Base-by-base conservation (phyloP, 2,797 vertebrate species). In the Takifugu ocellatus region DNA sequence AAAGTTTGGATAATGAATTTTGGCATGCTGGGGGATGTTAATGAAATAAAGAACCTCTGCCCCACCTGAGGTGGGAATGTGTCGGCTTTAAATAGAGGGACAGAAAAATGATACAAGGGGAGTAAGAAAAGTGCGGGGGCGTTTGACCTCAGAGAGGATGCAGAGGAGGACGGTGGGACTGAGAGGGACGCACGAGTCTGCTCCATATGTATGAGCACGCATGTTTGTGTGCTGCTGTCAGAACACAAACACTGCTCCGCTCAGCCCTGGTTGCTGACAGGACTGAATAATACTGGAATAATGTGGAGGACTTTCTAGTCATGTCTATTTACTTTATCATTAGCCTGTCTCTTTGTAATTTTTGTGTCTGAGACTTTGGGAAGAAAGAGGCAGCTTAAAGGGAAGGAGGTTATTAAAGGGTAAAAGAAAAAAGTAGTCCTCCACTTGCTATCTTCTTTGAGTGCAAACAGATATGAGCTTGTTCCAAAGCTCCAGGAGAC, bases 1-100 rank as follows among this genome's bases (percentile, higher is more conserved):
- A 89, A 87, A 83, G 86, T 49, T 84, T 82, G 84, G 76, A 87
- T 88, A 88, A 90, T 90, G 80, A 84, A 85, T 85, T 87, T 86
- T 89, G 87, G 84, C 85, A 50, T 84, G 82, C 77, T 71, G 82
- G 72, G 60, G 61, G 79, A 82, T 81, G 78, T 79, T 88, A 88
- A 88, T 88, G 81, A 82, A 88, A 90, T 90, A 85, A 87, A 83
- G 82, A 83, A 77, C 82, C 17, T 80, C 75, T 74, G 66, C 81
- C 84, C 84, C 63, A 52, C 57, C 72, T 77, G 77, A 84, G 80
- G 79, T 72, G 81, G 59, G 63, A 65, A 63, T 24, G 72, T 56
- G 68, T 63, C 61, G 66, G 68, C 61, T 57, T 46, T 53, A 47
- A 9, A 63, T n/a, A 54, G 15, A 25, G 9, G 54, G 43, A 21